Evolutionary conservation across 2,113 vertebrate genomes (phyloP).

Genomic region (Urocolius indicus): DNA sequence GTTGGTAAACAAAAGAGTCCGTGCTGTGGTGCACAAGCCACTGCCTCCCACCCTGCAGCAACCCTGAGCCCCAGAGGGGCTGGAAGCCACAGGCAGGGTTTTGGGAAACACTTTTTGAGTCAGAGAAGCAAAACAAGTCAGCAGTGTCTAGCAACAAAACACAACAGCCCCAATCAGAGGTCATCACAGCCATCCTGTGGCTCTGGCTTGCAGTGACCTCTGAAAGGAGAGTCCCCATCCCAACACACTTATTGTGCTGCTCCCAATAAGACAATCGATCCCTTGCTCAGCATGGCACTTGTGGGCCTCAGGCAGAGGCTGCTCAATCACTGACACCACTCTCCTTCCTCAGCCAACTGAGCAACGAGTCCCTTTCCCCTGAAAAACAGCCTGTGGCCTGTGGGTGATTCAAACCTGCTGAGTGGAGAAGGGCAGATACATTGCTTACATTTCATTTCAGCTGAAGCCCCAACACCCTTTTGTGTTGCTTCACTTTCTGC

Average conservation of each 20-base stretch:
- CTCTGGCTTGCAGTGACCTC: not conserved
- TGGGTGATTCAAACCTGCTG: not conserved
- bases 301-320: not conserved
- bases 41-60: not conserved
- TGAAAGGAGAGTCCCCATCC: not conserved
- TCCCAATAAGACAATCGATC: not conserved
- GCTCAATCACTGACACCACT: not conserved
- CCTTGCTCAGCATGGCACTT: not conserved
- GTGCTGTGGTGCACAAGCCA: not conserved
- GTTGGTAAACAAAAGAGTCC: slow-evolving; percentile 35
- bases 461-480: not conserved
- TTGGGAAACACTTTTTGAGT: not conserved
- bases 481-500: not conserved
- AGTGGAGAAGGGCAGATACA: not conserved
- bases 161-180: not conserved
- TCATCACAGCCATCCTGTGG: not conserved
- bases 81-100: fast-evolving
- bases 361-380: not conserved
- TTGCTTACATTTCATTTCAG: not conserved
- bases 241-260: not conserved
- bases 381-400: not conserved
- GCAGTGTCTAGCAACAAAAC: not conserved
- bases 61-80: not conserved
- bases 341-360: not conserved
- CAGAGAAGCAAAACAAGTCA: not conserved